Evolutionary conservation across 2,888 invertebrate species (phyloP).

Genomic region (Globia sparganii): DNA sequence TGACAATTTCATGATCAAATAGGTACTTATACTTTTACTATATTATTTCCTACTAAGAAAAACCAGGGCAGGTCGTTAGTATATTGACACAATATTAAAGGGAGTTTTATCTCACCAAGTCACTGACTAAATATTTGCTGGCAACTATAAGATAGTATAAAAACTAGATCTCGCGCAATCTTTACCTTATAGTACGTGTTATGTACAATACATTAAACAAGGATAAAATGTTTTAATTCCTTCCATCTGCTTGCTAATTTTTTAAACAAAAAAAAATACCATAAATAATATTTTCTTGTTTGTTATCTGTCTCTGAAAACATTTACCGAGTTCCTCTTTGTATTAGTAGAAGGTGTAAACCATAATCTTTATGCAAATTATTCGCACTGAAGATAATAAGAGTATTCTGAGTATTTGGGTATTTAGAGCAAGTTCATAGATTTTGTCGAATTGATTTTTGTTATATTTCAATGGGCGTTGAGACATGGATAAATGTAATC

Average conservation of each 20-base stretch:
- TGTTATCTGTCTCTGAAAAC: conserved; percentile 37
- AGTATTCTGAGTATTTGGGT: conserved; percentile 23
- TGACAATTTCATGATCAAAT: not conserved
- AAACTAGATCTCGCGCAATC: conserved; percentile 48
- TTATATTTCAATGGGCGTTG: not conserved
- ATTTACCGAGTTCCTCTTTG: conserved; percentile 46
- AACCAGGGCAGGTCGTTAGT: conserved; percentile 39
- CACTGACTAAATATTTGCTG: conserved; percentile 47
- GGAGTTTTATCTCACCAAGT: conserved; percentile 54
- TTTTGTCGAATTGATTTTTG: conserved; percentile 17
- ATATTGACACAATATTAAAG: conserved; percentile 59
- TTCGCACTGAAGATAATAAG: conserved; percentile 35
- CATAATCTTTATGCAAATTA: conserved; percentile 36
- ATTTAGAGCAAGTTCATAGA: conserved; percentile 48
- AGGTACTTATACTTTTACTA: conserved; percentile 8
- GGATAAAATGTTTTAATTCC: conserved; percentile 13
- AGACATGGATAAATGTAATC: not conserved
- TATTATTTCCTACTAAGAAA: conserved; percentile 13
- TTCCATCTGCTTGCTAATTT: conserved; percentile 2
- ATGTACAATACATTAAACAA: conserved; percentile 17
- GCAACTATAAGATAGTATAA: conserved; percentile 39
- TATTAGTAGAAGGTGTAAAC: conserved; percentile 25
- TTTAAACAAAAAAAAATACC: conserved; percentile 24
- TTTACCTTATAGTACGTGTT: conserved; percentile 25
- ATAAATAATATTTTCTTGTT: conserved; percentile 33